phyloP scores from a whole-genome alignment of 2,113 vertebrate species.

The Nesoenas mayeri region DNA sequence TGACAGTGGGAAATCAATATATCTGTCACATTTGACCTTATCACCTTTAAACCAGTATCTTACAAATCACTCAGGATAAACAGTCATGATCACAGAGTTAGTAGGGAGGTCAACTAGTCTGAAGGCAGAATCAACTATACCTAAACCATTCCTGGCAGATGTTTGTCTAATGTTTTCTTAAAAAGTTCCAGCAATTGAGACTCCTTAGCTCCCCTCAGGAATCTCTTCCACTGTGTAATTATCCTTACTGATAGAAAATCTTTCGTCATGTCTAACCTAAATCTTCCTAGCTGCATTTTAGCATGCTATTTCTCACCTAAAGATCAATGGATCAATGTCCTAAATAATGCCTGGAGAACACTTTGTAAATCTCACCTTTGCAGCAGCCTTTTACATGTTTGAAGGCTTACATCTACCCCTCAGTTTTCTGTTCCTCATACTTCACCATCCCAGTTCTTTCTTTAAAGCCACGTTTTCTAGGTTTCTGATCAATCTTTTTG shows the following conservation, averaged over 20 bases:
- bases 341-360: not conserved
- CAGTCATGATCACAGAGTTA: constrained; percentile 41
- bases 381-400: not conserved
- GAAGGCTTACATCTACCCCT: not conserved
- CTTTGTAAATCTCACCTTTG: not conserved
- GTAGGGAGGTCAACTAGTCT: constrained; percentile 1
- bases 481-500: not conserved
- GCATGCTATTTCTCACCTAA: not conserved
- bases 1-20: constrained; percentile 57
- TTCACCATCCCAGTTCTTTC: not conserved
- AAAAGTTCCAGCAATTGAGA: not conserved
- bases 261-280: not conserved
- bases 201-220: not conserved
- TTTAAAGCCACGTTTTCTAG: not conserved
- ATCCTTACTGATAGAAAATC: not conserved
- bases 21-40: constrained; percentile 53
- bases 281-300: not conserved
- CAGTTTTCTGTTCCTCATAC: not conserved
- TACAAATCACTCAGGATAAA: constrained; percentile 56
- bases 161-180: constrained; percentile 19
- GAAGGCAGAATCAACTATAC: not conserved
- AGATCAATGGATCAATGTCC: not conserved
- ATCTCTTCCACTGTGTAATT: not conserved
- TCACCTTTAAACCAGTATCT: constrained; percentile 53
- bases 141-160: constrained; percentile 15